Evolutionary conservation across 2,797 vertebrate species (phyloP), one percentile per base, ranked within the genome.

Genomic region (Coluber constrictor): DNA sequence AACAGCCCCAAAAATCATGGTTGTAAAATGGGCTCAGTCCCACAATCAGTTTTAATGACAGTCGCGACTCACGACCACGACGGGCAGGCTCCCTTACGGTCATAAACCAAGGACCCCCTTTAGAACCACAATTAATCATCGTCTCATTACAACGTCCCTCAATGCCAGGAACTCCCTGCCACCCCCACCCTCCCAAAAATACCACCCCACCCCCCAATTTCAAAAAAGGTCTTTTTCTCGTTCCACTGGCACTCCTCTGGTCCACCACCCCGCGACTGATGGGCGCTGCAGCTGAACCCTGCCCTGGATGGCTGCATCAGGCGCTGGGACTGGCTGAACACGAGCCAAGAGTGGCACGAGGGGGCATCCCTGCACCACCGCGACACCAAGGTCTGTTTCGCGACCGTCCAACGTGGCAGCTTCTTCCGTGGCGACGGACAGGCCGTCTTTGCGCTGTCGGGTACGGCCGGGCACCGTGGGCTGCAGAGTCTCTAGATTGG

Each of bases 271-370:
- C 4, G 9, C 18, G 6, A 16, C 20, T 18, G 32, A 12, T 0
- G 23, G 56, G 15, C 11, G 3, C 37, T 9, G 87, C 43, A 99
- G 98, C 96, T 98, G 23, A 90, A 96, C 51, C 92, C 94, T 25
- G 96, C 98, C 2, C 95, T 99, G 97, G 98, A 99, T 16, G 98
- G 95, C 79, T 99, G 98, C 90, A 92, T 99, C 92, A 95, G 96
- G 20, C 32, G 56, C 23, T 98, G 97, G 91, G 95, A 60, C 89
- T 98, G 98, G 98, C 95, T 99, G 25, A 98, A 98, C 96, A 94
- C 97, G 89, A 96, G 94, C 89, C 5, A 3, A 0, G 10, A 55
- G 0, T 92, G 93, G 93, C 86, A 1, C 1, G 90, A 91, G 0
- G 87, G 60, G 1, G 4, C 5, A 1, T 27, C 87, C 7, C 8